Conservation (phyloP, 2,888 invertebrate genomes). For the Dicyrtoma fusca region DNA sequence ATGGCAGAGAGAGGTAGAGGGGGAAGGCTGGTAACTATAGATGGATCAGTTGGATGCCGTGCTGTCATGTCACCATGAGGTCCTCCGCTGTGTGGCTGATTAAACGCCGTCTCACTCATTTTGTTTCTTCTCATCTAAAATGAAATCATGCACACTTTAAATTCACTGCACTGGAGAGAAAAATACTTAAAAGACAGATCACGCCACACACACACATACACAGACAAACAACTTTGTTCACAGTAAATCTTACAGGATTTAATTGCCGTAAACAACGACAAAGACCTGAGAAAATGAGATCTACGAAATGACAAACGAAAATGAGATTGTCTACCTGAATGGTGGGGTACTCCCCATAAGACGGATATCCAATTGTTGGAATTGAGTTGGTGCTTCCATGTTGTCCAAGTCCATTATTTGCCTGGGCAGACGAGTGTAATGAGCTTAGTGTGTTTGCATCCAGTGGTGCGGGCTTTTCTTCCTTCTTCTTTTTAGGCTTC, state of each 20-base stretch:
- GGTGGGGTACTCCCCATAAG: conserved; percentile 46
- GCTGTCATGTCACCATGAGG: conserved; percentile 18
- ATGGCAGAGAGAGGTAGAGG: conserved; percentile 37
- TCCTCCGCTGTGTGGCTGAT: conserved; percentile 4
- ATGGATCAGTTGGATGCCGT: conserved; percentile 32
- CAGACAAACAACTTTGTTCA: no score
- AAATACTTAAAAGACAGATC: no score
- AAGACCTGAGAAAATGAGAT: not conserved
- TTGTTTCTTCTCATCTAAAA: conserved; percentile 40
- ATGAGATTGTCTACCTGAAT: conserved; percentile 39
- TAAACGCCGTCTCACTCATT: conserved; percentile 39
- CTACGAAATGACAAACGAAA: not conserved
- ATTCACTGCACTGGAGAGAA: no score
- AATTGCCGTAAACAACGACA: no score
- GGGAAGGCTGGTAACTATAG: conserved; percentile 17
- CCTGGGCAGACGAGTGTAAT: conserved; percentile 7
- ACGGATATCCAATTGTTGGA: conserved; percentile 41
- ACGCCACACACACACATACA: no score
- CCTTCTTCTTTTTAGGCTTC: conserved; percentile 46
- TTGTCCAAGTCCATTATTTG: conserved; percentile 22
- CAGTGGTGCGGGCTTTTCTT: conserved; percentile 15
- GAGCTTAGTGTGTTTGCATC: conserved; percentile 22
- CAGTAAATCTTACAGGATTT: no score
- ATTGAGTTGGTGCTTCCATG: conserved; percentile 41
- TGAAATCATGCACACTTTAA: not conserved